Evolutionary conservation across 2,797 vertebrate species (phyloP), one percentile per base, ranked within the genome.

Genomic region (Lophotriccus pileatus): DNA sequence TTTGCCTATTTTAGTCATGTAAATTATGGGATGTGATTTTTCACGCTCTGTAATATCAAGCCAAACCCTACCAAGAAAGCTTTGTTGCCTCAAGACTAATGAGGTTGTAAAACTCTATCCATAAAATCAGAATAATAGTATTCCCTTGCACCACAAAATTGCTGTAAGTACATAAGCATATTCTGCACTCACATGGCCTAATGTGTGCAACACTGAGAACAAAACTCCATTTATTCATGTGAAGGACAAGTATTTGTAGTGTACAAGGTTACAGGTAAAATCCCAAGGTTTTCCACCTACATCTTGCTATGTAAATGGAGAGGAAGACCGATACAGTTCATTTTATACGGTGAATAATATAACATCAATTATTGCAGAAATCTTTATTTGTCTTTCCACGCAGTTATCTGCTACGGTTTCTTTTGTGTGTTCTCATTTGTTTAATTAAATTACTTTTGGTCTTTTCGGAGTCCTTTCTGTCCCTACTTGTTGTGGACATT

Each of bases 391-490:
- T 63, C 93, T 96, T 93, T 84, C 87, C 79, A 10, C 24, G 37
- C 62, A 76, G 58, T 77, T 92, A 81, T 56, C 88, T 68, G 47
- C 77, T 94, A 58, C 85, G 75, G 84, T 85, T 95, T 74, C 94
- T 92, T 86, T 93, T 19, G 5, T 96, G 27, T 25, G 53, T 59
- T 93, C 87, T 87, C 89, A 83, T 96, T 95, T 91, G 88, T 97
- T 95, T 97, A 97, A 97, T 97, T 97, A 93, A 97, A 97, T 97
- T 95, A 94, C 27, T 32, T 90, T 91, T 53, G 78, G 91, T 96
- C 89, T 93, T 91, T 94, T 80, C 4, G 0, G 91, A 96, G 59
- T 95, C 94, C 75, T 90, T 95, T 94, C 92, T 88, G 91, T 95
- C 91, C 89, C 79, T 59, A 13, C 76, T 92, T 95, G 66, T 91